These are phyloP conservation scores for Slavum lentiscoides DNA, from an alignment of 2,888 invertebrate genomes.

Conservation along the genomic window DNA sequence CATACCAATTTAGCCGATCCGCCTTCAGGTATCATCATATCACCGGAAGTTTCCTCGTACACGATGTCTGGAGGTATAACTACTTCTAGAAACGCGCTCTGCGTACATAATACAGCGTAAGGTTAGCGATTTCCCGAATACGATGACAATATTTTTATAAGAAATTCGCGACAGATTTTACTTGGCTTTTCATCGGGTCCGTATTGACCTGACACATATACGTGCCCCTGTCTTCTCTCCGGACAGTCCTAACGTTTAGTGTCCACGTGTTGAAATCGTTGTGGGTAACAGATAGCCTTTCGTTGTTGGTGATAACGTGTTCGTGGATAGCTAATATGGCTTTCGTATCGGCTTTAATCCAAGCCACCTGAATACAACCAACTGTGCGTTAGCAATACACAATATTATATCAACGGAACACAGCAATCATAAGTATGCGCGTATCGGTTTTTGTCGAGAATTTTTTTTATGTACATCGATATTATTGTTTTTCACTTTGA, in stretches of 20 bases:
- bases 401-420: neutral
- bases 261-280: constrained; percentile 94
- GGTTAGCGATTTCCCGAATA: neutral
- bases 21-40: constrained; percentile 93
- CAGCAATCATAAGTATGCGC: constrained; percentile 33
- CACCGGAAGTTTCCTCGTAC: constrained; percentile 87
- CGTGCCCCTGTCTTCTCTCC: constrained; percentile 83
- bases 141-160: neutral
- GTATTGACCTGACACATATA: constrained; percentile 96
- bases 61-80: constrained; percentile 89
- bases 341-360: constrained; percentile 93
- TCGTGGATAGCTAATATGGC: constrained; percentile 91
- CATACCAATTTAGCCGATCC: constrained; percentile 85
- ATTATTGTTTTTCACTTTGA: too few relatives aligned
- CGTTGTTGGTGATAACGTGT: constrained; percentile 91
- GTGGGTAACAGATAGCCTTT: constrained; percentile 84
- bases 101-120: constrained; percentile 41
- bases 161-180: constrained; percentile 60
- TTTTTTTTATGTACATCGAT: neutral
- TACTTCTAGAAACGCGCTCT: constrained; percentile 87
- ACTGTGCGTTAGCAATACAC: neutral
- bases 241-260: constrained; percentile 81
- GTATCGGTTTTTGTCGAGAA: neutral
- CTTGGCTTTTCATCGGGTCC: constrained; percentile 93
- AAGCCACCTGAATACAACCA: constrained; percentile 73